Conservation (phyloP, 1,140 invertebrate species). For the Zaprionus tsacasi region DNA sequence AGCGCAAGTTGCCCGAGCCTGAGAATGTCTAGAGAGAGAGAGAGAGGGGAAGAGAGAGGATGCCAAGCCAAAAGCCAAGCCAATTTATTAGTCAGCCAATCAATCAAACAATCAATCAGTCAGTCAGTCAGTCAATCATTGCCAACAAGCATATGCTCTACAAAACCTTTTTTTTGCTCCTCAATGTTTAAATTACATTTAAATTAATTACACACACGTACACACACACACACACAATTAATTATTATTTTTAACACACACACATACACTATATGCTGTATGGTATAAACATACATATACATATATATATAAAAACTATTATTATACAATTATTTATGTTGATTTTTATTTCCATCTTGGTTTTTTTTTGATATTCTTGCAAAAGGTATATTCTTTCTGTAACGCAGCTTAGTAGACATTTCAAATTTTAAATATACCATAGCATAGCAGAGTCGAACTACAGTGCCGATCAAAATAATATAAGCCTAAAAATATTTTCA, state of each 20-base stretch:
- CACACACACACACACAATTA: constrained; percentile 6
- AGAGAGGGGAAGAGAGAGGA: not conserved
- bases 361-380: not conserved
- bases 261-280: constrained; percentile 14
- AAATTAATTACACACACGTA: constrained; percentile 27
- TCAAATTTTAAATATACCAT: no score
- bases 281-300: not conserved
- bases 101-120: not conserved
- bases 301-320: constrained; percentile 16
- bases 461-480: no score
- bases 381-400: no score
- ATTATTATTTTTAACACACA: constrained; percentile 16
- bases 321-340: constrained; percentile 15
- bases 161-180: not conserved
- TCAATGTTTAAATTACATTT: constrained; percentile 6
- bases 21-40: constrained; percentile 74
- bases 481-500: no score
- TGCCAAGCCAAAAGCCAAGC: not conserved
- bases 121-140: constrained; percentile 5
- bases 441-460: no score
- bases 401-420: no score
- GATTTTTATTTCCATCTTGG: constrained; percentile 2
- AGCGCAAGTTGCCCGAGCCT: constrained; percentile 82
- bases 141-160: not conserved
- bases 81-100: not conserved